Percentiles rank a stretch among this genome's conserved stretches.
These are phyloP conservation scores for Centropus unirufus DNA, from an alignment of 2,113 vertebrate genomes.

Conservation along the genomic window DNA sequence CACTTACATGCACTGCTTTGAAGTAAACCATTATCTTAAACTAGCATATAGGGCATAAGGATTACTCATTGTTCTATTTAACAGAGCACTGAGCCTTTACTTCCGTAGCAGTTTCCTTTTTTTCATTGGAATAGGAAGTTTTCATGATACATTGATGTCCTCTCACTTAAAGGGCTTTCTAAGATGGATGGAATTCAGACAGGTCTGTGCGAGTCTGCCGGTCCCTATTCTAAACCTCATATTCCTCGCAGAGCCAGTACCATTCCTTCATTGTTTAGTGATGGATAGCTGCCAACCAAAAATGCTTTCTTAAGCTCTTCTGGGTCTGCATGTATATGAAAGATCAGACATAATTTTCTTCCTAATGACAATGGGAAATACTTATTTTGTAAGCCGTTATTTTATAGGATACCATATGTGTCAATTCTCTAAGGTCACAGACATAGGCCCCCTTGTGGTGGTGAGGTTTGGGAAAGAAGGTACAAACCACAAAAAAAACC, in stretches of 20 bases:
- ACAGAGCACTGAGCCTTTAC: background rate
- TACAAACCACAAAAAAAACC: background rate
- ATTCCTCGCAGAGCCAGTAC: background rate
- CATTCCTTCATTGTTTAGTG: background rate
- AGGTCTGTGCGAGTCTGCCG: background rate
- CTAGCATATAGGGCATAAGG: background rate
- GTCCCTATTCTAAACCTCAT: background rate
- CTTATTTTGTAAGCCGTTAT: background rate
- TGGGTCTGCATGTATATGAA: background rate
- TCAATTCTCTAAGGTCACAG: background rate
- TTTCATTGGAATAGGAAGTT: background rate
- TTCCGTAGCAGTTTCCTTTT: background rate
- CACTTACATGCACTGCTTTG: background rate
- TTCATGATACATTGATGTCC: background rate
- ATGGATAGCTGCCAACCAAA: background rate
- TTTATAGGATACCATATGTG: background rate
- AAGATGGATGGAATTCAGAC: background rate
- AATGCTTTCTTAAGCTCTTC: background rate
- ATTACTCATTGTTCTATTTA: background rate
- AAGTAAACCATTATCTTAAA: background rate
- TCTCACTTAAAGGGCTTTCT: background rate
- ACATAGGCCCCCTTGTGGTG: background rate
- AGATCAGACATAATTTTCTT: background rate
- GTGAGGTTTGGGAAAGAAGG: background rate
- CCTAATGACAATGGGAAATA: background rate